Percentiles rank a stretch among this genome's conserved stretches.
Conservation (phyloP, 2,797 vertebrate genomes). For the Oreochromis grahami region DNA sequence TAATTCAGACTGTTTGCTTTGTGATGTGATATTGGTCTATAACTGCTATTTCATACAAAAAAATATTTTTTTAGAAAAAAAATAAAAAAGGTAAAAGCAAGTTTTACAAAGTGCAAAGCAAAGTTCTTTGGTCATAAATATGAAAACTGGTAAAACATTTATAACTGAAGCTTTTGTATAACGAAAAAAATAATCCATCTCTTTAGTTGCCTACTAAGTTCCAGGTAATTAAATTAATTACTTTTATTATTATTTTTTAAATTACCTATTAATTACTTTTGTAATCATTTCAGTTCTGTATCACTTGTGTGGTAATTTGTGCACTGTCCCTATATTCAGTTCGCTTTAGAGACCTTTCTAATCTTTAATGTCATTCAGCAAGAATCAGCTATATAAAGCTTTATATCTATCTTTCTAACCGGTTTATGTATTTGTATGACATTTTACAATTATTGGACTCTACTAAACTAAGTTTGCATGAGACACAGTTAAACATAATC, state of each 20-base stretch:
- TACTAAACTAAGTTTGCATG: neutral
- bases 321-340: too few relatives aligned
- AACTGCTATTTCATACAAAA: neutral
- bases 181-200: neutral
- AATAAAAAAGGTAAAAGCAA: neutral
- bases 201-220: neutral
- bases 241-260: neutral
- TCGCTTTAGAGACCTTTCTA: too few relatives aligned
- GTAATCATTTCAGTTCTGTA: too few relatives aligned
- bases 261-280: too few relatives aligned
- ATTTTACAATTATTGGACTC: fast-evolving
- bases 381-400: neutral
- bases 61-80: neutral
- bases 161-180: neutral
- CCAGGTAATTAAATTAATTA: neutral
- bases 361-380: too few relatives aligned
- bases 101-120: neutral
- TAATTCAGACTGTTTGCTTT: neutral
- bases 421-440: neutral
- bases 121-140: neutral
- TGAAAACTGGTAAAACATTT: neutral
- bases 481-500: neutral
- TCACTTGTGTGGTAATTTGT: too few relatives aligned
- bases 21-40: neutral
- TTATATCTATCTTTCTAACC: fast-evolving